These are phyloP conservation scores for Agrotis exclamationis DNA, from an alignment of 2,888 invertebrate species.

Conservation along the genomic window DNA sequence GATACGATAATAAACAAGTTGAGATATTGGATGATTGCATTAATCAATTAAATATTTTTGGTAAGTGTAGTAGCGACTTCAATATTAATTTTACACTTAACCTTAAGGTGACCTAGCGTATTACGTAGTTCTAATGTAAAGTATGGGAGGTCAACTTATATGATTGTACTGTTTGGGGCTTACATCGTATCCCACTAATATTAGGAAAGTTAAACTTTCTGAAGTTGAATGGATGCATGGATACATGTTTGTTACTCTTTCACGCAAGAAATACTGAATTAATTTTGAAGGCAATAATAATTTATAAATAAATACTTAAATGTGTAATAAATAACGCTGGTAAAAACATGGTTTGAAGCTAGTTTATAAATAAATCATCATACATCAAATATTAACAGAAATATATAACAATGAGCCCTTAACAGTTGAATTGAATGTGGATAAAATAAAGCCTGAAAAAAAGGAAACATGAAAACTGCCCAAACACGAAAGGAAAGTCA, in stretches of 20 bases:
- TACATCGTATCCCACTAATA: no score
- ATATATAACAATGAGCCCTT: neutral
- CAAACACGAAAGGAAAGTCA: constrained; percentile 65
- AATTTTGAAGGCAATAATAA: no score
- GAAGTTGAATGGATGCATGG: no score
- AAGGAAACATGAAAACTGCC: constrained; percentile 61
- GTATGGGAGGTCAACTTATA: neutral
- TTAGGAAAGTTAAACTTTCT: no score
- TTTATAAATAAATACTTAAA: no score
- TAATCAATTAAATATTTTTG: neutral
- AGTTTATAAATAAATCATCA: neutral
- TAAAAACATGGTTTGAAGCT: no score
- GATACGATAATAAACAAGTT: no score
- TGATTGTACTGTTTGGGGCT: neutral
- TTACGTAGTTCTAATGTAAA: neutral
- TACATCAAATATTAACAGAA: neutral
- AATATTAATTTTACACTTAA: neutral
- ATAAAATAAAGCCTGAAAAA: constrained; percentile 55
- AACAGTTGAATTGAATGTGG: constrained; percentile 29
- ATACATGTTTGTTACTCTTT: no score
- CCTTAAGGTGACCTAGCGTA: neutral
- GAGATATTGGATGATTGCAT: neutral
- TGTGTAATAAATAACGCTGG: no score
- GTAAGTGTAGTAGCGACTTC: neutral
- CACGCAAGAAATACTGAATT: no score